These are phyloP conservation scores for Caenorhabditis japonica DNA, from an alignment of 2,888 invertebrate genomes.

Conservation along the genomic window DNA sequence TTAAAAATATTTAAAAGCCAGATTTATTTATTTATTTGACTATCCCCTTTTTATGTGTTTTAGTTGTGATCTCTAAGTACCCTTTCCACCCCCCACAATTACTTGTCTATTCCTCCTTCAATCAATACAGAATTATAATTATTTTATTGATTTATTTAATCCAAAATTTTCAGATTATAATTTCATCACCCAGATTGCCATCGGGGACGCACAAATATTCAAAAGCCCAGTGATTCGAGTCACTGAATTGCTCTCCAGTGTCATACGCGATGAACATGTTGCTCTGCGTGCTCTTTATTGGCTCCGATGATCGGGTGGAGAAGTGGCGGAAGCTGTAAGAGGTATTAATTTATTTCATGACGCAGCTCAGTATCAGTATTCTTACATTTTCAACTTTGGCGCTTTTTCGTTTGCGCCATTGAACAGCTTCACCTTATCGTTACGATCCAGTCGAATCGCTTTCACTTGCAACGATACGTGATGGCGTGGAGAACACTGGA, in stretches of 20 bases:
- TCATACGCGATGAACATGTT: constrained; percentile 41
- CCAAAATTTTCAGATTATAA: constrained; percentile 22
- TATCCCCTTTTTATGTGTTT: background rate
- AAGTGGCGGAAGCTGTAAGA: constrained; percentile 31
- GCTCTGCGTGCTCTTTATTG: constrained; percentile 22
- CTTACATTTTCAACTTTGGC: constrained; percentile 29
- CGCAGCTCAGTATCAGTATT: background rate
- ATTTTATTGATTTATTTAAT: background rate
- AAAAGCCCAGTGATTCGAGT: constrained; percentile 30
- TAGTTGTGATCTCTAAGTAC: constrained; percentile 34
- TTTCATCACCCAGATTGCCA: constrained; percentile 51
- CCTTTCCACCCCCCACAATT: background rate
- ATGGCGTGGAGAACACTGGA: constrained; percentile 22
- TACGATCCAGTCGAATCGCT: constrained; percentile 22
- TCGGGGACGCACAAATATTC: constrained; percentile 40
- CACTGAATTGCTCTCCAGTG: constrained; percentile 29
- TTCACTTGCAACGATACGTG: constrained; percentile 28
- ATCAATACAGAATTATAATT: constrained; percentile 6
- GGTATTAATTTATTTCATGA: background rate
- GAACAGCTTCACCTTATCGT: constrained; percentile 32
- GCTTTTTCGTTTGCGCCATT: constrained; percentile 28
- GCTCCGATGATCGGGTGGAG: constrained; percentile 6
- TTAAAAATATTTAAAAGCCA: background rate
- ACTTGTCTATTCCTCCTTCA: constrained; percentile 9
- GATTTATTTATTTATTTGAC: too few relatives aligned